Evolutionary conservation across 2,888 invertebrate species (phyloP), one percentile per base, ranked within the genome.

Genomic region (Dicyrtoma fusca): DNA sequence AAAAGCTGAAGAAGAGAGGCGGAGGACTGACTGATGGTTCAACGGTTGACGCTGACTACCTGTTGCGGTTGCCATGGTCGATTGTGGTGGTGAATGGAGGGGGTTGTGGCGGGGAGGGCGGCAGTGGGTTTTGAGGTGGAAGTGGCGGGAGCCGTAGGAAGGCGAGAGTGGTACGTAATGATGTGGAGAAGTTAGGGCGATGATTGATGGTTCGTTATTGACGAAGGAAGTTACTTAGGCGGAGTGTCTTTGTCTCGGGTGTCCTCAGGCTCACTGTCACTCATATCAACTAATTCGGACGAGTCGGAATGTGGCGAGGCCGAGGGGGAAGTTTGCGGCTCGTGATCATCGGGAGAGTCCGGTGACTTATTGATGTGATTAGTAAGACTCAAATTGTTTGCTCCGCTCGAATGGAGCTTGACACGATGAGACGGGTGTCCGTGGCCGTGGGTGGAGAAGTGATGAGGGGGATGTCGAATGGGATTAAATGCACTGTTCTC

Each of bases 401-500:
- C 68, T n/a, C 66, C 42, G 45, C 65, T 53, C 19, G 49, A 34
- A 44, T 73, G 64, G 1, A 72, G 45, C 57, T 64, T 64, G 42
- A 71, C 59, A 21, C 64, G 71, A 11, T 64, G 72, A 57, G 17
- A 21, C 13, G 55, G 65, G 25, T 72, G 65, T 17, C n/a, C 26
- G 8, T 59, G 72, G 5, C 63, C 25, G 49, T 61, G 70, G 25
- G 21, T 13, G 11, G 44, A 14, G 53, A 51, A 70, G 59, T 74
- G 72, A 26, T 69, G 70, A 23, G 59, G 63, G 47, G 73, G 76
- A 25, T 71, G 75, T 19, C 55, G 74, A 34, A 69, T 72, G 19
- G 80, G 81, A 55, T 81, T 90, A 84, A 94, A 94, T 17, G 94
- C 94, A 84, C 92, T 92, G 87, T 92, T 91, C 86, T 93, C 92